A percentile compares a stretch with the other conserved stretches of the same genome.
Conservation (phyloP, 2,113 vertebrate species). For the Macquaria ambigua region DNA sequence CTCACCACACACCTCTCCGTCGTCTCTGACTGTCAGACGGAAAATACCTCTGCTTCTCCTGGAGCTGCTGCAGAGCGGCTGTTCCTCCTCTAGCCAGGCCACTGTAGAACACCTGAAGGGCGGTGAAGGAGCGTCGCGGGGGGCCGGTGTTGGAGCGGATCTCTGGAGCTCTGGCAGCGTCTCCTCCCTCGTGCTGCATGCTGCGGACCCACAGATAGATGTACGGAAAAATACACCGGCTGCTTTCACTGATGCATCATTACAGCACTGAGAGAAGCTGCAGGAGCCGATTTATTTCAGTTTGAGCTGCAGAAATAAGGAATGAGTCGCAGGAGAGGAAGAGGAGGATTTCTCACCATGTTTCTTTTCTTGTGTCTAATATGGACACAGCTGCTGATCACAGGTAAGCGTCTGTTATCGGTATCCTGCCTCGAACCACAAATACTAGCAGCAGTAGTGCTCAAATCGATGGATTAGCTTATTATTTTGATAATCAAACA, state of each 20-base stretch:
- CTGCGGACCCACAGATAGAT: conserved; percentile 11
- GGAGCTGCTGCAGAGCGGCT: conserved; percentile 20
- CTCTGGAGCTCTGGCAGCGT: conserved; percentile 17
- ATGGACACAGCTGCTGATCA: conserved; percentile 68
- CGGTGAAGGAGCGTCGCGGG: conserved; percentile 19
- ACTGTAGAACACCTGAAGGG: conserved; percentile 18
- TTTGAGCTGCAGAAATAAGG: neutral
- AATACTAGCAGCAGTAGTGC: rapidly evolving
- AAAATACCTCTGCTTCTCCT: neutral
- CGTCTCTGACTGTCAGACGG: neutral
- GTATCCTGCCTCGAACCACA: neutral
- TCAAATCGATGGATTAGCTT: neutral
- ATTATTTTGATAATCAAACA: rapidly evolving
- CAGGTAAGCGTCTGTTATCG: conserved; percentile 58
- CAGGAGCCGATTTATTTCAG: neutral
- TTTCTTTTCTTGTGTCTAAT: conserved; percentile 25
- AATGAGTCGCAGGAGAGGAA: conserved; percentile 19
- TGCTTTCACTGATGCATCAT: neutral
- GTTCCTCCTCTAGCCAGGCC: conserved; percentile 6
- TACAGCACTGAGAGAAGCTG: conserved; percentile 11
- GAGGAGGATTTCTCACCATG: conserved; percentile 38
- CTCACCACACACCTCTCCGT: neutral
- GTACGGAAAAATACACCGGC: neutral
- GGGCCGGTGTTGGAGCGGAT: conserved; percentile 3
- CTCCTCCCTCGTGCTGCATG: conserved; percentile 22